Evolutionary conservation across 2,113 vertebrate species (phyloP), one percentile per base, ranked within the genome.

Genomic region (Rhodinocichla rosea): DNA sequence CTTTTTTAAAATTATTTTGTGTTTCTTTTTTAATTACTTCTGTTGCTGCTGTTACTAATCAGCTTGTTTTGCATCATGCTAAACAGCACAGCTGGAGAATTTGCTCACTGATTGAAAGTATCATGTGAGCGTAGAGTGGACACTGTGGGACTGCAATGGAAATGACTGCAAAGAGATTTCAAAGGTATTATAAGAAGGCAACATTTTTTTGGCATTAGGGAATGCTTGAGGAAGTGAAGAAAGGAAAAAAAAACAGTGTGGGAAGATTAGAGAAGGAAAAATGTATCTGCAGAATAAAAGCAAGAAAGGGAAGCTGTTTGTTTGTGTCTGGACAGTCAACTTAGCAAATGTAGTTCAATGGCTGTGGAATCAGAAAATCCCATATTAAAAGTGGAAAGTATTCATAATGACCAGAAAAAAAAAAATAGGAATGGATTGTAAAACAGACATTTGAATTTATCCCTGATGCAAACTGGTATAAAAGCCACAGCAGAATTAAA

Each of bases 21-120:
- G n/a, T 64, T 91, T 78, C 56, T 94, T 69, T 95, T 95, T 93
- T 92, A 93, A 97, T 96, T 95, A 93, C 73, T 92, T 45, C 40
- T 96, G 73, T 86, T 95, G 59, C 64, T 94, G 60, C 65, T 93
- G 60, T 63, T 97, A 81, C 69, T 96, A 93, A 95, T 93, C 83
- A 94, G 32, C 79, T 92, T 96, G 60, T 89, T 96, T 96, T 45
- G 40, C 69, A 93, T 60, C 85, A 82, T 50, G 45, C 73, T 92
- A 75, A 96, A 92, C 52, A 92, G 68, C 76, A 73, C 90, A 97
- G 96, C 80, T 93, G 93, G 88, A 97, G 93, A 84, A 90, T 81
- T 81, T 94, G 18, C 44, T 94, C 69, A 64, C 73, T 97, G 90
- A 93, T 83, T 92, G 83, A 89, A 96, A 81, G 10, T 47, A 75